Conservation (phyloP, 2,797 vertebrate species). For the Halcyon chelicuti region DNA sequence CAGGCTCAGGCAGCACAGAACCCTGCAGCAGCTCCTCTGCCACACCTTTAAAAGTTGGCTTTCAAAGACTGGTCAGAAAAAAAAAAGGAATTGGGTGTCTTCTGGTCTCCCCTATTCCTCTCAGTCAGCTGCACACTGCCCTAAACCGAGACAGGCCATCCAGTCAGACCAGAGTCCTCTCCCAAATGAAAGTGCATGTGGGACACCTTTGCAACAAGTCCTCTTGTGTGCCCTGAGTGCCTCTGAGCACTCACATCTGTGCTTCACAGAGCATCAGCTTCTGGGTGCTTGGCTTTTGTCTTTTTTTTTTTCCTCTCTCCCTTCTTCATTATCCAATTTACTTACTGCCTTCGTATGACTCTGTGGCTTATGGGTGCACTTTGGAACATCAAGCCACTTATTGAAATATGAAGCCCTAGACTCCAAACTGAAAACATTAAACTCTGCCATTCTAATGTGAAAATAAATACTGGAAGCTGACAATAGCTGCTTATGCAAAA, state of each 20-base stretch:
- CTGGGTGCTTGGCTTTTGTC: background rate
- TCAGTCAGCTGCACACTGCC: background rate
- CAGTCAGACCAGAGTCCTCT: background rate
- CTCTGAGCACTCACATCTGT: background rate
- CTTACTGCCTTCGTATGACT: background rate
- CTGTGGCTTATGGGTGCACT: background rate
- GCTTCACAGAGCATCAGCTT: background rate
- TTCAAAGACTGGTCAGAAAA: background rate
- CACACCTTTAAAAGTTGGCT: background rate
- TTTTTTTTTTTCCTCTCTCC: too few species aligned
- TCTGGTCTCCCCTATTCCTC: background rate
- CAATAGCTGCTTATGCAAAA: background rate
- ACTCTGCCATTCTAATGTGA: background rate
- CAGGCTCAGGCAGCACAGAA: background rate
- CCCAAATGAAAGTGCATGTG: accelerated
- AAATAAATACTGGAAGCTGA: background rate
- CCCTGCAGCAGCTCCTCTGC: background rate
- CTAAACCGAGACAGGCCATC: background rate
- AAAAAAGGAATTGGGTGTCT: background rate
- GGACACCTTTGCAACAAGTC: background rate
- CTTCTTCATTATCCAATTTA: background rate
- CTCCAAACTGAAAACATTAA: background rate
- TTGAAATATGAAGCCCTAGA: background rate
- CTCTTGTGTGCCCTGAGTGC: accelerated
- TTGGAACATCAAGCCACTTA: background rate